Evolutionary conservation across 2,888 invertebrate species (phyloP).

Genomic region (Agrochola litura): DNA sequence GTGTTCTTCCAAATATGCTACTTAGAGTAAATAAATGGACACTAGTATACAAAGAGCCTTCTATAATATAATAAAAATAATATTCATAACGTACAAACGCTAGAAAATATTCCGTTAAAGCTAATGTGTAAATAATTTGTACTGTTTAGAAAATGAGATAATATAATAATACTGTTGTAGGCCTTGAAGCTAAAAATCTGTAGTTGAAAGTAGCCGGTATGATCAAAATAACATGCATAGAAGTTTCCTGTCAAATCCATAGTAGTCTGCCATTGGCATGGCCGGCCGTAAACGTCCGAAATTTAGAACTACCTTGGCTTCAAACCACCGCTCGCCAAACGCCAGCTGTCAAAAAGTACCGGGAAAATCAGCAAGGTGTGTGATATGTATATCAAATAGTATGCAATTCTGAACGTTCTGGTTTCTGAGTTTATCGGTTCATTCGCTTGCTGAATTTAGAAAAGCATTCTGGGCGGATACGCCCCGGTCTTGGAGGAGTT

Average conservation of each 20-base stretch:
- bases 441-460: background rate
- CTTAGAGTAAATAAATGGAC: background rate
- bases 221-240: background rate
- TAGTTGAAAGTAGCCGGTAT: background rate
- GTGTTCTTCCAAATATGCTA: conserved; percentile 14
- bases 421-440: background rate
- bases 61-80: conserved; percentile 2
- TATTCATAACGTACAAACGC: conserved; percentile 37
- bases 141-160: conserved; percentile 26
- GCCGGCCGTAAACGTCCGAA: background rate
- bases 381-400: background rate
- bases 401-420: background rate
- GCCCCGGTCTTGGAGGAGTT: background rate
- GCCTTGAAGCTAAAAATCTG: background rate
- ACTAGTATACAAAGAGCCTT: conserved; percentile 16
- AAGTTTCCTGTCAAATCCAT: background rate
- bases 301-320: background rate
- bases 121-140: conserved; percentile 48
- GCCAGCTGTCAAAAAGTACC: background rate
- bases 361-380: background rate
- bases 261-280: too few species aligned
- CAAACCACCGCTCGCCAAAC: too few species aligned
- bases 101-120: conserved; percentile 40
- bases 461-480: background rate
- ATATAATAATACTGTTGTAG: conserved; percentile 7